Evolutionary conservation across 2,113 vertebrate genomes (phyloP).

Genomic region (Rynchops niger): DNA sequence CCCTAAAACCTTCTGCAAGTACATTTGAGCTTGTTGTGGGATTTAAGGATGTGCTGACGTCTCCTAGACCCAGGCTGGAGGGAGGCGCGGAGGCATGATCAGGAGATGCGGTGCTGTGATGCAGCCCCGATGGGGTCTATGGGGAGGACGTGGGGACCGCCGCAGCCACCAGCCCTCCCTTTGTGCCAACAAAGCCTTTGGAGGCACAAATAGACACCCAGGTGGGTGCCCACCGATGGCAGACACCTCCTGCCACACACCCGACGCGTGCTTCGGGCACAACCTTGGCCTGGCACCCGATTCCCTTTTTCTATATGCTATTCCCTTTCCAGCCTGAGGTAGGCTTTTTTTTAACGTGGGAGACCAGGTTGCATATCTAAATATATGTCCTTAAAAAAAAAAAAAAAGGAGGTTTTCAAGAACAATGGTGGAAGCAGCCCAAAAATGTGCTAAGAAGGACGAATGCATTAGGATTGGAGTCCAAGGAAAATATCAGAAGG

Average conservation of each 20-base stretch:
- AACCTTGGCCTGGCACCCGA: not conserved
- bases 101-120: fast-evolving
- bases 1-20: not conserved
- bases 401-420: conserved; percentile 62
- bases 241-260: not conserved
- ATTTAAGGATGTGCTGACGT: fast-evolving
- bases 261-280: not conserved
- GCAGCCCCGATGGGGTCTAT: fast-evolving
- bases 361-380: conserved; percentile 66
- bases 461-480: conserved; percentile 62
- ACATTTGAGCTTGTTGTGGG: fast-evolving
- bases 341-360: not conserved
- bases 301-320: not conserved
- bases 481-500: conserved; percentile 81
- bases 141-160: not conserved
- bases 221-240: not conserved
- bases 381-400: conserved; percentile 39
- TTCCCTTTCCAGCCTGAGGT: not conserved
- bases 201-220: not conserved
- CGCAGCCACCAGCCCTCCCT: fast-evolving
- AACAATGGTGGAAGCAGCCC: conserved; percentile 80
- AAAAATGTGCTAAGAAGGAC: conserved; percentile 77
- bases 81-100: not conserved
- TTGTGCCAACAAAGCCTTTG: not conserved
- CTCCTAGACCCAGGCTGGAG: not conserved